Evolutionary conservation across 1,140 invertebrate genomes (phyloP).

Genomic region (Neodiprion virginianus): DNA sequence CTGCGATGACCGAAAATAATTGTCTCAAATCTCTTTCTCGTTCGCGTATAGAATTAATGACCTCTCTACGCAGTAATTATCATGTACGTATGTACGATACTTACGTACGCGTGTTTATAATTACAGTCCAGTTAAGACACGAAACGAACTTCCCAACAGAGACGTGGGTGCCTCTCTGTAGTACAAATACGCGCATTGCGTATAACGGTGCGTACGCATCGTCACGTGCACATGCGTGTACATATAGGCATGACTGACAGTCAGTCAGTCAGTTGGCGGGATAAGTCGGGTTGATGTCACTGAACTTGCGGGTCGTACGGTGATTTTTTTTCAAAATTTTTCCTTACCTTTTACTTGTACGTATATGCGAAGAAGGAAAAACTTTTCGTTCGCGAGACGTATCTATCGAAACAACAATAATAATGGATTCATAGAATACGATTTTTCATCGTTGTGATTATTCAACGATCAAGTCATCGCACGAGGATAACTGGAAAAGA

Average conservation of each 20-base stretch:
- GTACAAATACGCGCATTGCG: constrained; percentile 42
- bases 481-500: too few species aligned
- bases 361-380: too few species aligned
- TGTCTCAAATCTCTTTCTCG: too few species aligned
- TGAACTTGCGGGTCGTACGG: constrained; percentile 42
- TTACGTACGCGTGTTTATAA: constrained; percentile 34
- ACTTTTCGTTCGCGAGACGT: background rate
- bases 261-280: too few species aligned
- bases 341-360: too few species aligned
- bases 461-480: too few species aligned
- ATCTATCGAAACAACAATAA: background rate
- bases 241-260: too few species aligned
- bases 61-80: too few species aligned
- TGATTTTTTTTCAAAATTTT: too few species aligned
- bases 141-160: constrained; percentile 38
- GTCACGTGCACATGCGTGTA: constrained; percentile 51
- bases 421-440: background rate
- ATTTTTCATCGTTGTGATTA: too few species aligned
- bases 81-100: constrained; percentile 30
- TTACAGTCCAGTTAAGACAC: constrained; percentile 22
- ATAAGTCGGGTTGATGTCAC: constrained; percentile 42
- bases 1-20: too few species aligned
- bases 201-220: constrained; percentile 49
- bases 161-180: constrained; percentile 19
- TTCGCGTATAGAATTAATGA: too few species aligned